Conservation (phyloP, 2,797 vertebrate genomes). For the Lepilemur septentrionalis region DNA sequence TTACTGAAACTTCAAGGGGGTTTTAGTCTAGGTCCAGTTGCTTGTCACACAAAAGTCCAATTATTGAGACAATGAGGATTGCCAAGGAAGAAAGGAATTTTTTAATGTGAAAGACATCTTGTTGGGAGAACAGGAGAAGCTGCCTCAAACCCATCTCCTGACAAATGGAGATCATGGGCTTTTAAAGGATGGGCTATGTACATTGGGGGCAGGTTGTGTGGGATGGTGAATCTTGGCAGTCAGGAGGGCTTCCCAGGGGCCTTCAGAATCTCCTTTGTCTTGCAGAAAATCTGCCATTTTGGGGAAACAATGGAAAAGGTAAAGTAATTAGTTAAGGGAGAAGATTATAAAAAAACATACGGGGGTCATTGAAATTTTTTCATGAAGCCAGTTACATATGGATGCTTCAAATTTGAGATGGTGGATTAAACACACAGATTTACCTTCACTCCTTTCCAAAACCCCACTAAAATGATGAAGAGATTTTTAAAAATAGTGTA, state of each 20-base stretch:
- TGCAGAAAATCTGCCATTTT: not conserved
- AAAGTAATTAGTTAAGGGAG: not conserved
- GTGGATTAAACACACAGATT: not conserved
- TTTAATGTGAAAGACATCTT: not conserved
- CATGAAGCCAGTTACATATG: not conserved
- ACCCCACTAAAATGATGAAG: not conserved
- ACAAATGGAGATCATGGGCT: not conserved
- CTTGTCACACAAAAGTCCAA: not conserved
- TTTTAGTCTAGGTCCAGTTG: not conserved
- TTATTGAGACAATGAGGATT: not conserved
- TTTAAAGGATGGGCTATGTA: not conserved
- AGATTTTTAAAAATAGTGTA: not conserved
- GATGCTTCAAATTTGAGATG: not conserved
- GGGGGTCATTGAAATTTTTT: not conserved
- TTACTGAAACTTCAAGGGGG: too few species aligned
- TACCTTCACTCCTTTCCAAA: not conserved
- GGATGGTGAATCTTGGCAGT: not conserved
- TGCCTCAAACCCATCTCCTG: not conserved
- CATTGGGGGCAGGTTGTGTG: not conserved
- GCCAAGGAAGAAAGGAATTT: not conserved
- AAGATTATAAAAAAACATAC: not conserved
- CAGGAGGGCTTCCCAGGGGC: not conserved
- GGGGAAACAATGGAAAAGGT: not conserved
- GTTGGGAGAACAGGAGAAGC: not conserved
- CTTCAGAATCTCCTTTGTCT: not conserved